Base-by-base conservation (phyloP, 2,888 invertebrate species). In the Sycophila texana region DNA sequence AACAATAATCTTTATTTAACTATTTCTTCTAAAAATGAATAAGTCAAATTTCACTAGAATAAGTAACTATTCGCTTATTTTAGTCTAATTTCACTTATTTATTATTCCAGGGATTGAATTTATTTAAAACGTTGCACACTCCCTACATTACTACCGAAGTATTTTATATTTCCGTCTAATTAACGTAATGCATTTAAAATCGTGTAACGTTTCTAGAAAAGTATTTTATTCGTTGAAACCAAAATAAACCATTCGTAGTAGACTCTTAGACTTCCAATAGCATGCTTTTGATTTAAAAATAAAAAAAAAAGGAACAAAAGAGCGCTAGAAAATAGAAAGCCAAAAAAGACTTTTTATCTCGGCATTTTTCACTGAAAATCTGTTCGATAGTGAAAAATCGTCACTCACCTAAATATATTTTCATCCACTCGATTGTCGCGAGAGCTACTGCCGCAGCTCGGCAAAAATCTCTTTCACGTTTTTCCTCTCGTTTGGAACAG, bases 391-490 rank as follows among this genome's bases (percentile, higher is more conserved):
- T 61, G 67, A 55, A 73, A 73, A 73, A 78, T 73, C 58, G 77
- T 67, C 61, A 30, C 73, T 73, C 73, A 22, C 55, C 73, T 53
- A 78, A 78, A 78, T 78, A 78, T 73, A 78, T 78, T 78, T 73
- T 73, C 66, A 67, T 73, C 67, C 67, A 67, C 18, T 73, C 67
- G 73, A 73, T 72, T 77, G 72, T 63, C 70, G 39, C 53, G 18
- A 53, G 55, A 30, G 47, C 26, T 22, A 58, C 47, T 26, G 18
- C 22, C 70, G 58, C 58, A 58, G 16, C 26, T 58, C 18, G 47
- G 22, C 58, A 49, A 58, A 66, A 66, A 65, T 65, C 39, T 22
- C 30, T 47, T 58, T 61, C 66, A 20, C 47, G 1, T 71, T 47
- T 47, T 47, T 58, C 22, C 30, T 14, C 49, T 51, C 53, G n/a